Evolutionary conservation across 2,797 vertebrate species (phyloP), one percentile per base, ranked within the genome.

Genomic region (Bradypodion ventrale): DNA sequence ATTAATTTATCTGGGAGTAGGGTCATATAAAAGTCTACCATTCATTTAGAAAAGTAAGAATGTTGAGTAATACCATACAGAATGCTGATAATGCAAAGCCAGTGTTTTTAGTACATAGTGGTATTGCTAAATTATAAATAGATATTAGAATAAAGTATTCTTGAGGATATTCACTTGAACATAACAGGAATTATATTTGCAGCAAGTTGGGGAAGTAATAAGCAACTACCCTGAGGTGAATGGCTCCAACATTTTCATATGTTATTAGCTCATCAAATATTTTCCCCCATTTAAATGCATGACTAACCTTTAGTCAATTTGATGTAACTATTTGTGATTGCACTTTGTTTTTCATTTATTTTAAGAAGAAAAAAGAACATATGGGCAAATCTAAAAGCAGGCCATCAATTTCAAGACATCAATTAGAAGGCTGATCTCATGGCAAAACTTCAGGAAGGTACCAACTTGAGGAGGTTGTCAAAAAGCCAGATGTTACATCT

Each of bases 401-500:
- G 59, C 78, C 83, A 32, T 27, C 74, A 56, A 46, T 83, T 62
- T 29, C 5, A 63, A 60, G 7, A 13, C 75, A 16, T n/a, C 78
- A 49, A 0, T 49, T 25, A 16, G 60, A 10, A 40, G 16, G 62
- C 29, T 65, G 29, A 19, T 25, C n/a, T 10, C n/a, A 16, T 62
- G 13, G 35, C 78, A 85, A 83, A 27, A 23, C 49, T 80, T 80
- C 66, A 83, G 70, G 80, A 88, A 90, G 27, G 32, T 60, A 75
- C 12, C 72, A 84, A 23, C 37, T 73, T 59, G n/a, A 19, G 32
- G 25, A 89, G 49, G 4, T 40, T 56, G 73, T n/a, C 37, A 86
- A 85, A 52, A 29, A 83, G 49, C 13, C 15, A 83, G 63, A 83
- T 44, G 10, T 29, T 75, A 74, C 74, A 63, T 9, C 66, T 83